A percentile compares a stretch with the other conserved stretches of the same genome.
phyloP scores from a whole-genome alignment of 2,113 vertebrate species.

The Micronisus gabar region DNA sequence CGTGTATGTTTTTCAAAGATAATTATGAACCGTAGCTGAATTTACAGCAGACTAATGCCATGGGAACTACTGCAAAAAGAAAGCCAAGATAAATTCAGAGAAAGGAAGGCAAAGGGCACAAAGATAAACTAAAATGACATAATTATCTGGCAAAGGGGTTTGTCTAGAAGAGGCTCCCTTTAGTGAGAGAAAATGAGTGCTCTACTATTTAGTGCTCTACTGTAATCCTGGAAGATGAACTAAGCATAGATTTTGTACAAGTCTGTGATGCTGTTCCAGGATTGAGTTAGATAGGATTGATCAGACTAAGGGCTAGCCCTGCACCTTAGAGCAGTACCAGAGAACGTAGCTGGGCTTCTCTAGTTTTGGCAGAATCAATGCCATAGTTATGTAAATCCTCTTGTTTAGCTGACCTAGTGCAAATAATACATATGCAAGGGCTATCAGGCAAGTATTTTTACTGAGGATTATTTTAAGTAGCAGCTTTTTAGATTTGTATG shows the following conservation, averaged over 20 bases:
- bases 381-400: neutral
- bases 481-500: neutral
- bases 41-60: neutral
- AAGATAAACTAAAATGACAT: constrained; percentile 6
- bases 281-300: neutral
- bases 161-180: neutral
- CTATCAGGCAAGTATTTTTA: neutral
- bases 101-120: neutral
- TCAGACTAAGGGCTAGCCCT: neutral
- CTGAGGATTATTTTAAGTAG: neutral
- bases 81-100: constrained; percentile 36
- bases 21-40: neutral
- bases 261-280: neutral
- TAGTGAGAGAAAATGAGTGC: neutral
- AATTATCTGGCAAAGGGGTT: neutral
- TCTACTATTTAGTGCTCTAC: neutral
- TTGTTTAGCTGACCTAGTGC: neutral
- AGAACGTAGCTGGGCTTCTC: neutral
- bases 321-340: neutral
- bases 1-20: constrained; percentile 37
- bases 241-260: neutral
- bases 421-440: neutral
- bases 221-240: neutral
- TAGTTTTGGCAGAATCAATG: neutral
- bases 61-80: constrained; percentile 9